Evolutionary conservation across 2,113 vertebrate species (phyloP).

Genomic region (Ascaphus truei): DNA sequence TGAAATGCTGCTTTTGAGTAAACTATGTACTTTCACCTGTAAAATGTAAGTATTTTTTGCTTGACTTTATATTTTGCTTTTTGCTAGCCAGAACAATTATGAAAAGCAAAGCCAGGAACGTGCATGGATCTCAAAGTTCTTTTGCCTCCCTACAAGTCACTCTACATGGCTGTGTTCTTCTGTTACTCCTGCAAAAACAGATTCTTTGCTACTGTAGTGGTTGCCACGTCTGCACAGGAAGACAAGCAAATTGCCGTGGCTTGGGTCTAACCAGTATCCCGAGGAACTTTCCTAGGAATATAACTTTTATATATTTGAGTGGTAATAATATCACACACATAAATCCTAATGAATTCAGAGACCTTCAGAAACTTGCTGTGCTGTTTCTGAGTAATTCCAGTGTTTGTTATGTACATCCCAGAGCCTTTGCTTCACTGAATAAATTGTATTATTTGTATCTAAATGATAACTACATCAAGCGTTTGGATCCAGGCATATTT

Average conservation of each 20-base stretch:
- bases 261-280: constrained; percentile 53
- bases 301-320: constrained; percentile 52
- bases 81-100: constrained; percentile 56
- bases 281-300: constrained; percentile 50
- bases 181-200: constrained; percentile 55
- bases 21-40: no score
- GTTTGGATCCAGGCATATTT: constrained; percentile 56
- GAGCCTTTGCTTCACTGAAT: constrained; percentile 55
- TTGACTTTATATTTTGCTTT: constrained; percentile 37
- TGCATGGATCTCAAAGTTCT: constrained; percentile 54
- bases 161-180: constrained; percentile 47
- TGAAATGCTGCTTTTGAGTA: no score
- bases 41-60: no score
- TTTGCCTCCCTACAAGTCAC: constrained; percentile 41
- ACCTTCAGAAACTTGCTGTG: constrained; percentile 51
- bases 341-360: constrained; percentile 45
- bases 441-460: constrained; percentile 56
- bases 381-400: constrained; percentile 60
- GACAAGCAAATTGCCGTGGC: constrained; percentile 56
- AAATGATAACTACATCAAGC: constrained; percentile 61
- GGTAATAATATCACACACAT: constrained; percentile 60
- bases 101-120: constrained; percentile 55
- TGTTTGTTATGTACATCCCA: constrained; percentile 47
- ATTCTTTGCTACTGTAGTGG: constrained; percentile 49
- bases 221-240: constrained; percentile 59